phyloP scores from a whole-genome alignment of 2,888 invertebrate genomes.

The Tuberolachnus salignus region DNA sequence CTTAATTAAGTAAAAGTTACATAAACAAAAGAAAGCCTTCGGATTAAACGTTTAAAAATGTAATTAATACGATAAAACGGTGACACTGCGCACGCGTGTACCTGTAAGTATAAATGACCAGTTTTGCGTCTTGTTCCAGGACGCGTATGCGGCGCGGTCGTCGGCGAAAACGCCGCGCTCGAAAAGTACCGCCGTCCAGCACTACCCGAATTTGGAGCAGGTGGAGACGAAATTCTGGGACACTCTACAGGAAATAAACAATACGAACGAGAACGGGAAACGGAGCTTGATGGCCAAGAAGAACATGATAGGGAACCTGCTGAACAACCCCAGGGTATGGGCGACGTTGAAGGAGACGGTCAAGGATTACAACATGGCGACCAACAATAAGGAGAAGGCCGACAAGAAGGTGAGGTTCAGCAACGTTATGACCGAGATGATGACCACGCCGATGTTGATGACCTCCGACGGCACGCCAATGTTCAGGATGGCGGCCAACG shows the following conservation, averaged over 20 bases:
- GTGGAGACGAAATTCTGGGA: not conserved
- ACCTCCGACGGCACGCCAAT: not conserved
- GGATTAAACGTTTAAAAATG: too few relatives aligned
- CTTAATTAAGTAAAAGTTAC: too few relatives aligned
- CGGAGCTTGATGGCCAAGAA: not conserved
- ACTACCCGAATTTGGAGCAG: not conserved
- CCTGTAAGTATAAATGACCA: too few relatives aligned
- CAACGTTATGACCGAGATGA: not conserved
- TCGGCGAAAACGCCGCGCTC: not conserved
- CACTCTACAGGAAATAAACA: not conserved
- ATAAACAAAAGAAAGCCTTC: too few relatives aligned
- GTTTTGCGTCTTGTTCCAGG: too few relatives aligned
- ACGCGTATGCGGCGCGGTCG: not conserved
- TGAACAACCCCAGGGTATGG: not conserved
- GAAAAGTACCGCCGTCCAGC: not conserved
- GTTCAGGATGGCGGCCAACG: not conserved
- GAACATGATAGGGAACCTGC: not conserved
- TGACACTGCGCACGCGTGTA: too few relatives aligned
- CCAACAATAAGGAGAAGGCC: not conserved
- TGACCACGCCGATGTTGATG: not conserved
- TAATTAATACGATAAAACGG: too few relatives aligned
- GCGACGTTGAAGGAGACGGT: fast-evolving
- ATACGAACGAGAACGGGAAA: not conserved
- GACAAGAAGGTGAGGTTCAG: fast-evolving
- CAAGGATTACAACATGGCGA: not conserved